Base-by-base conservation (phyloP, 2,888 invertebrate genomes). In the Cryptocheilus praepositus region DNA sequence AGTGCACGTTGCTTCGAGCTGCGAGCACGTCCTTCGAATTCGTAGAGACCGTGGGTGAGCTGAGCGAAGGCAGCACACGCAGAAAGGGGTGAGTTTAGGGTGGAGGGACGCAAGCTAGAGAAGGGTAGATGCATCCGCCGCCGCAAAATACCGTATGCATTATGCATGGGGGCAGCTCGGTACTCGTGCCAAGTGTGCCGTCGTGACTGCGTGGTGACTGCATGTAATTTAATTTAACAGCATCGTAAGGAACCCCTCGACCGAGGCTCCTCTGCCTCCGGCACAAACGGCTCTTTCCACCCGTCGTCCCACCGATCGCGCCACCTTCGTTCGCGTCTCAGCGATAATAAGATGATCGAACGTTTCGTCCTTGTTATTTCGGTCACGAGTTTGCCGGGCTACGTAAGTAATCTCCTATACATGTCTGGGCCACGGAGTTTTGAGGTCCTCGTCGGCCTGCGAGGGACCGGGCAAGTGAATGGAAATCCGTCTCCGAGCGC, bases 161-260 rank as follows among this genome's bases (percentile, higher is more conserved):
- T 81, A 86, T 86, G 85, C 86, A 86, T 86, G 74, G 80, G 69
- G 79, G 79, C 73, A 64, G 77, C 74, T 73, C 74, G 76, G 76
- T 71, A 79, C 82, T 83, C 80, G 83, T 86, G 86, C 86, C 86
- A 86, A 86, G 86, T 85, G 82, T 83, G 83, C 79, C 84, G 79
- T 81, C 81, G 82, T 83, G 84, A 84, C 85, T 85, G 82, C 76
- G 72, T 82, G 83, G 82, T 76, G 84, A 82, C 83, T 85, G 84
- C 81, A 82, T 83, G 85, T 86, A 86, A 86, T 86, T 86, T 86
- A 85, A 86, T 86, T 86, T 86, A 85, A 86, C 83, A 82, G 82
- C 80, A 74, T 83, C 83, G 81, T 84, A 85, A 86, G 84, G 82
- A 82, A 84, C 74, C 69, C 67, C 64, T 74, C 77, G 62, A 72